phyloP scores from a whole-genome alignment of 2,888 invertebrate species.

The Cabera pusaria region DNA sequence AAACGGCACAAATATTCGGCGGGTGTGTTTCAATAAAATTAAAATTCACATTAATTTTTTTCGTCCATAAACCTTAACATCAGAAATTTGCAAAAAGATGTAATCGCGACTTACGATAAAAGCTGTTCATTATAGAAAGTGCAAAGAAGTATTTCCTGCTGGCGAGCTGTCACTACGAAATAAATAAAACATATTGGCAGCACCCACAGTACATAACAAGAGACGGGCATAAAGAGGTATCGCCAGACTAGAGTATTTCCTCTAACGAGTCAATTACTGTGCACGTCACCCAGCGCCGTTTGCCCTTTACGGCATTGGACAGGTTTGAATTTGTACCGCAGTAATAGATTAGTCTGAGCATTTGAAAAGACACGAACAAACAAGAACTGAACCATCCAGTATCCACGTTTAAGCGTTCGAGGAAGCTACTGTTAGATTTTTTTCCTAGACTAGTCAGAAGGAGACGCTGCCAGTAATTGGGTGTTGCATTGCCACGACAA shows the following conservation, averaged over 20 bases:
- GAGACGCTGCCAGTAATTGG: constrained; percentile 33
- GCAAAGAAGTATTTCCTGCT: constrained; percentile 12
- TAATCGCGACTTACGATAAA: constrained; percentile 7
- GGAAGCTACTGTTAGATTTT: constrained; percentile 39
- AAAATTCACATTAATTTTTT: constrained; percentile 2
- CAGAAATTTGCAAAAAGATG: constrained; percentile 6
- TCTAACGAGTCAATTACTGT: constrained; percentile 66
- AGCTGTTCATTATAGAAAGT: constrained; percentile 16
- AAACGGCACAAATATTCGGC: constrained; percentile 17
- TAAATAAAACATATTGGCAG: constrained; percentile 25
- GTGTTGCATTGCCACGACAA: constrained; percentile 24
- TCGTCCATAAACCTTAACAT: too few species aligned
- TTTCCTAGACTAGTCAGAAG: constrained; percentile 32
- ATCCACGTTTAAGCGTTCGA: constrained; percentile 37
- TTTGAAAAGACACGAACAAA: constrained; percentile 12
- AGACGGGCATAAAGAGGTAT: too few species aligned
- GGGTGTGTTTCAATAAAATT: constrained; percentile 11
- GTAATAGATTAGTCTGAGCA: constrained; percentile 37
- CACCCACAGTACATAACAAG: constrained; percentile 6
- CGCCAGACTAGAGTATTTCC: constrained; percentile 20
- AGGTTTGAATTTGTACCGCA: constrained; percentile 41
- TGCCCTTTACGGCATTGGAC: constrained; percentile 37
- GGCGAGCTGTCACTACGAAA: constrained; percentile 8
- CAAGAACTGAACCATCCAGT: constrained; percentile 39
- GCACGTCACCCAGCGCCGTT: constrained; percentile 43